Base-by-base conservation (phyloP, 2,797 vertebrate species). In the Lates japonicus region DNA sequence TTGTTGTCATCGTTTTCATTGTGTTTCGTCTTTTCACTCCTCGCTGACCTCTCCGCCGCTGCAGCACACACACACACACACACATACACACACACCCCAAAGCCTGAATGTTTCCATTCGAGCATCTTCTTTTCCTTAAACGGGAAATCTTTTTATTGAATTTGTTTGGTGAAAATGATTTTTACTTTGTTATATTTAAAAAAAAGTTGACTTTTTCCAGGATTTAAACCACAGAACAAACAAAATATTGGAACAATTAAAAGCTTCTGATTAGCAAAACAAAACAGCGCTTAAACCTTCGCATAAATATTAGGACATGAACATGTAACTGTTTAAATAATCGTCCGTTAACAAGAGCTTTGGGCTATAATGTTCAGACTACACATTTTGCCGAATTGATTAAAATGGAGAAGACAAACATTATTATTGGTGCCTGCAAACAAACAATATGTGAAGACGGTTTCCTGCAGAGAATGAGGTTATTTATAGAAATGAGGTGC, bases 281-380 rank as follows among this genome's bases (percentile, higher is more conserved):
- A 71, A 81, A 81, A 57, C 8, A 2, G 20, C 3, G 19, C 19
- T 39, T 25, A 16, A 73, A 29, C 0, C 46, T 41, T 59, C 11
- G n/a, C n/a, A 33, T 52, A 68, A 79, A 74, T 77, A 77, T 66
- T 35, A 35, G 11, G 2, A 39, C 7, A 11, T 46, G 29, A 74
- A 52, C 17, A 61, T n/a, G n/a, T 75, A 9, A 25, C 41, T 49
- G 25, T 52, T 62, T 44, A 39, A 82, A 72, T 61, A 64, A 66
- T 42, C 16, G 22, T 39, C 31, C 3, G 13, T n/a, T 58, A 13
- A 70, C 39, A 41, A 37, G 2, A n/a, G 29, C 9, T 66, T 58
- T 3, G 14, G 13, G 3, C 16, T n/a, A 0, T 2, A 31, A 20
- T 16, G 48, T 22, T 25, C 22, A 63, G 25, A 13, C 4, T 0